These are phyloP conservation scores for Pardosa pseudoannulata DNA, from an alignment of 2,888 invertebrate genomes.

Conservation along the genomic window DNA sequence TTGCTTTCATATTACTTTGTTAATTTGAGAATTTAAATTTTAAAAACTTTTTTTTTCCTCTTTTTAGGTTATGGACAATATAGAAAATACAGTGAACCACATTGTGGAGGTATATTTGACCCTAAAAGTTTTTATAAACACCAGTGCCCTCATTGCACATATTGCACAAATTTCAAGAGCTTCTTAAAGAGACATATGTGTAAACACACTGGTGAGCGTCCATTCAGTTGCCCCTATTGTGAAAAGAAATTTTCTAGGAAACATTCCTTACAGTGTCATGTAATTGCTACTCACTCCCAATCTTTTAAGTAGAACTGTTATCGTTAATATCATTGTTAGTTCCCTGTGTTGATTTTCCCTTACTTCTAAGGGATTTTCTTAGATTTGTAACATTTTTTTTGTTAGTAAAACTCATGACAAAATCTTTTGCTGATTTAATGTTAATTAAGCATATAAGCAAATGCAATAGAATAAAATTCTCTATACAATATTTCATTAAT, in stretches of 20 bases:
- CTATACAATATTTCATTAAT: too few relatives aligned
- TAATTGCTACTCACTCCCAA: background rate
- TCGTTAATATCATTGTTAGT: too few relatives aligned
- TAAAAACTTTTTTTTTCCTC: background rate
- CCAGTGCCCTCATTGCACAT: background rate
- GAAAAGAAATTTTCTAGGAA: conserved; percentile 43
- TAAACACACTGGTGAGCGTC: conserved; percentile 56
- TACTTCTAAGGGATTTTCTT: too few relatives aligned
- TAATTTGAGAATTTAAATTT: background rate
- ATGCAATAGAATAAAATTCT: too few relatives aligned
- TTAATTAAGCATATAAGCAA: too few relatives aligned
- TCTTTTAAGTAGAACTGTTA: too few relatives aligned
- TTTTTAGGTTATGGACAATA: background rate
- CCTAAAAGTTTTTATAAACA: background rate
- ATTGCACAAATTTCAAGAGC: background rate
- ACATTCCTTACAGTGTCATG: conserved; percentile 32
- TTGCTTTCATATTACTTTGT: too few relatives aligned
- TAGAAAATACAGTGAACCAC: background rate
- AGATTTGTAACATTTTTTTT: too few relatives aligned
- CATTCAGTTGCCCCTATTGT: conserved; percentile 42
- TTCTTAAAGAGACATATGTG: conserved; percentile 24
- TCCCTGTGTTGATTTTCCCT: too few relatives aligned
- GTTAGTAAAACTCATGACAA: too few relatives aligned
- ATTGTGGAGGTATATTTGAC: background rate
- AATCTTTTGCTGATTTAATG: too few relatives aligned